A percentile compares a stretch with the other conserved stretches of the same genome.
phyloP scores from a whole-genome alignment of 2,888 invertebrate genomes.

The Bursaphelenchus okinawaensis region DNA sequence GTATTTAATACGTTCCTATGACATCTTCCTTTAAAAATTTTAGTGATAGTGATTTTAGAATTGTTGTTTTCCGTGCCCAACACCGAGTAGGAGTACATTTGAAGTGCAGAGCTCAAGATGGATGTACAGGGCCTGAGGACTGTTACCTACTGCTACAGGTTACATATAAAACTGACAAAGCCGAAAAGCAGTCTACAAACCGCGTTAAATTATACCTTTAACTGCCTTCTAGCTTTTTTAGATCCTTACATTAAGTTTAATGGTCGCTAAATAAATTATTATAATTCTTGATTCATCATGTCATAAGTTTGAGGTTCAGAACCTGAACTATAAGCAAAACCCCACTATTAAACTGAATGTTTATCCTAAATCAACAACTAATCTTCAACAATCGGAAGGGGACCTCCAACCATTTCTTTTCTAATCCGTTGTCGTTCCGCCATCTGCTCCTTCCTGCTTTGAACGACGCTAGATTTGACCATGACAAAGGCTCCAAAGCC shows the following conservation, averaged over 20 bases:
- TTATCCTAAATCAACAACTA: no score
- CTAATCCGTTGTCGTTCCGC: constrained; percentile 33
- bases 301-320: no score
- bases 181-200: not conserved
- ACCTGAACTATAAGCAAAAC: no score
- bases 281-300: no score
- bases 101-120: constrained; percentile 18
- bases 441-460: constrained; percentile 46
- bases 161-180: constrained; percentile 7
- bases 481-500: constrained; percentile 45
- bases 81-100: constrained; percentile 37
- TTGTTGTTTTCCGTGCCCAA: constrained; percentile 36
- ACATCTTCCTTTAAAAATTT: no score
- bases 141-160: constrained; percentile 8
- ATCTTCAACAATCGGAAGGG: no score
- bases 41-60: no score
- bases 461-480: constrained; percentile 41
- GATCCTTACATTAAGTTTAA: not conserved
- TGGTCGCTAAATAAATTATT: not conserved
- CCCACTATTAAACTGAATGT: no score
- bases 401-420: constrained; percentile 30
- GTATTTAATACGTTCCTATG: no score
- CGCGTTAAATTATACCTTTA: not conserved
- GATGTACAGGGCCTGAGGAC: not conserved
- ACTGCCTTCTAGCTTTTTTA: no score